Evolutionary conservation across 2,888 invertebrate species (phyloP).

Genomic region (Nineta flava): DNA sequence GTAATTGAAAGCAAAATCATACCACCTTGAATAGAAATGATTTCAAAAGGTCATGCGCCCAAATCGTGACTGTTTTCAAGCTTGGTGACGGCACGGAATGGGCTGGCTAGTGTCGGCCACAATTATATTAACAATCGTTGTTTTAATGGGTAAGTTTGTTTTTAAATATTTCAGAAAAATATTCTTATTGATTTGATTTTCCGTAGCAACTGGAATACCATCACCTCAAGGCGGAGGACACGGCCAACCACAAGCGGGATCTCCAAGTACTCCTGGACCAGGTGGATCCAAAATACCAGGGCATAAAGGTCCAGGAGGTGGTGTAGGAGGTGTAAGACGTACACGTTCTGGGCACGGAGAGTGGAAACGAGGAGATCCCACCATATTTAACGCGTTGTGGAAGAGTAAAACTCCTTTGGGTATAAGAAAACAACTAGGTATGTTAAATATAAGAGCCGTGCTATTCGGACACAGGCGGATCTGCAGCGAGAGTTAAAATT

Average conservation of each 20-base stretch:
- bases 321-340: slow-evolving; percentile 43
- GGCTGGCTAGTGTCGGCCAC: slow-evolving; percentile 30
- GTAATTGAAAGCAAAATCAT: background rate
- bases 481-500: no score
- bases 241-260: slow-evolving; percentile 30
- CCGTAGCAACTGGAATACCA: slow-evolving; percentile 27
- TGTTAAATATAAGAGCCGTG: slow-evolving; percentile 17
- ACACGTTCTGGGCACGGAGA: slow-evolving; percentile 42
- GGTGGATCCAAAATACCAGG: slow-evolving; percentile 33
- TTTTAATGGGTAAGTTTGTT: slow-evolving; percentile 24
- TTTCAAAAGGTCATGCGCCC: slow-evolving; percentile 4
- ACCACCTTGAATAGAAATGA: background rate
- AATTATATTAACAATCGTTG: slow-evolving; percentile 29
- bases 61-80: slow-evolving; percentile 8
- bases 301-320: slow-evolving; percentile 31
- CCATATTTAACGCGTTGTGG: slow-evolving; percentile 56
- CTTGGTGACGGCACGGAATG: slow-evolving; percentile 31
- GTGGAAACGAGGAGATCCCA: slow-evolving; percentile 56
- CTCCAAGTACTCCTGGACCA: slow-evolving; percentile 32
- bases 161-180: background rate
- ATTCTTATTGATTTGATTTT: slow-evolving; percentile 4
- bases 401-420: slow-evolving; percentile 58
- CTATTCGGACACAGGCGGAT: no score
- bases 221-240: slow-evolving; percentile 40
- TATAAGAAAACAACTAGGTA: slow-evolving; percentile 47